A percentile compares a stretch with the other conserved stretches of the same genome.
These are phyloP conservation scores for Papilio helenus DNA, from an alignment of 1,140 invertebrate genomes.

Conservation along the genomic window DNA sequence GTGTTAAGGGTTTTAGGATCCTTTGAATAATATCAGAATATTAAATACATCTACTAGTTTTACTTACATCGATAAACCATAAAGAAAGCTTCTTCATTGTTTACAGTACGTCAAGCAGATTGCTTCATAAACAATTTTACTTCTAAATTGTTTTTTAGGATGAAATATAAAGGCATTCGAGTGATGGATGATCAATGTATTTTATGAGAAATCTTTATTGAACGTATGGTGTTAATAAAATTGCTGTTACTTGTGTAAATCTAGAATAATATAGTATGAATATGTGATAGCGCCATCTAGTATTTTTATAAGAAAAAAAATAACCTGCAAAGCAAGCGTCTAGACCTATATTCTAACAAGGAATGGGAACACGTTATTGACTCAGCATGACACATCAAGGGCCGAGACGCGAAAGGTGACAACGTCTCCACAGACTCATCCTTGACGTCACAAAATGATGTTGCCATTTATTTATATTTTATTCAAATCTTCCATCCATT, in stretches of 20 bases:
- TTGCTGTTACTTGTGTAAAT: background rate
- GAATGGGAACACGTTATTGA: background rate
- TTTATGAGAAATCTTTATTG: background rate
- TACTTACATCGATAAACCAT: background rate
- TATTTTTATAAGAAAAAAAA: background rate
- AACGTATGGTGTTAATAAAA: conserved; percentile 12
- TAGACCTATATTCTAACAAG: background rate
- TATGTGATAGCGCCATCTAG: background rate
- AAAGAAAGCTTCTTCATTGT: background rate
- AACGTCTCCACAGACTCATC: background rate
- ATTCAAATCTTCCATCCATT: background rate
- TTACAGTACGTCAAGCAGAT: background rate
- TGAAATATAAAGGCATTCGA: conserved; percentile 15
- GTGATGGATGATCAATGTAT: background rate
- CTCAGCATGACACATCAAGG: background rate
- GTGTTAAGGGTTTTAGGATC: too few species aligned
- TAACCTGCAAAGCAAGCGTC: background rate
- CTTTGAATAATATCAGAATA: too few species aligned
- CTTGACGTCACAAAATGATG: background rate
- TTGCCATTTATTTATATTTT: background rate
- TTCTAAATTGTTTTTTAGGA: background rate
- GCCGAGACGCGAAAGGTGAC: background rate
- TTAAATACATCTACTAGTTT: background rate
- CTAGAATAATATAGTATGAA: background rate
- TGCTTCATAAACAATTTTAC: background rate